Conservation (phyloP, 2,113 vertebrate genomes). For the Dasyurus viverrinus region DNA sequence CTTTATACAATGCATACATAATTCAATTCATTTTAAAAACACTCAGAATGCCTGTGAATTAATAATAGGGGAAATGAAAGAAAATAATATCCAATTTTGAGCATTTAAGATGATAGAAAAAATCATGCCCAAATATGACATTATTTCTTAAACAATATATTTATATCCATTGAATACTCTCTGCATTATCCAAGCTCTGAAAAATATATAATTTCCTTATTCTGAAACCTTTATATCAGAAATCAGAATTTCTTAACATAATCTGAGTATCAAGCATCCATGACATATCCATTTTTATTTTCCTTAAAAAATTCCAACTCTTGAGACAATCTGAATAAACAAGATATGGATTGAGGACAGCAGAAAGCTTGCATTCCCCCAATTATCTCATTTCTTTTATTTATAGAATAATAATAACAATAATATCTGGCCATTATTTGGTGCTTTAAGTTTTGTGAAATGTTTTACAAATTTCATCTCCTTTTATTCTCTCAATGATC, state of each 20-base stretch:
- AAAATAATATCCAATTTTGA: background rate
- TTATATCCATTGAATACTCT: background rate
- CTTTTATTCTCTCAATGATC: background rate
- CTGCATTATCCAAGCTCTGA: background rate
- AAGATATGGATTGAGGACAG: background rate
- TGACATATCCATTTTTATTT: background rate
- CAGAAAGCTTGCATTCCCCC: background rate
- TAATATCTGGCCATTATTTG: background rate
- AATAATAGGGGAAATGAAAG: background rate
- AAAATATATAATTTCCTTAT: background rate
- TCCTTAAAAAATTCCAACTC: background rate
- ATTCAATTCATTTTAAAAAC: background rate
- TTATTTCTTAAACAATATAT: background rate
- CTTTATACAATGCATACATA: background rate
- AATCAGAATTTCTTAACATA: background rate
- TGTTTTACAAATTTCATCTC: background rate
- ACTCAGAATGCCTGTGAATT: background rate
- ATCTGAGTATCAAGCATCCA: background rate
- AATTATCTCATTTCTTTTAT: background rate
- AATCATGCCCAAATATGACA: background rate
- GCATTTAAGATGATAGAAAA: background rate
- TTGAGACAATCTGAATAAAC: background rate
- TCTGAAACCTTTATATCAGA: background rate
- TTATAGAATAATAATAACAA: background rate
- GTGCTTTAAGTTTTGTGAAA: background rate